These are phyloP conservation scores for Solea solea DNA, from an alignment of 2,113 vertebrate species.

Conservation along the genomic window DNA sequence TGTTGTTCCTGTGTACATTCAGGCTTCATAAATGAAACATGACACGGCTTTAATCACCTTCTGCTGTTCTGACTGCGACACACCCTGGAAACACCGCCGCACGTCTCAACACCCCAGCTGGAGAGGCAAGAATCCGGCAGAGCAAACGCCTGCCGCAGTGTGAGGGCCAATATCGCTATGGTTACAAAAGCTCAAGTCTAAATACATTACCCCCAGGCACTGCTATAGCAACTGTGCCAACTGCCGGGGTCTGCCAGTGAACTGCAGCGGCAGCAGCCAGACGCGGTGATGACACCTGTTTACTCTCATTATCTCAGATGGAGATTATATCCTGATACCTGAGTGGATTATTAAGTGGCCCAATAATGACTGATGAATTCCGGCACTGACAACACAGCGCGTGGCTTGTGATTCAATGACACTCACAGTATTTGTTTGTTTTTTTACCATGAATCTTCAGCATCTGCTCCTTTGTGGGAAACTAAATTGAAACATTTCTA, in stretches of 20 bases:
- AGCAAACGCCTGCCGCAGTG: constrained; percentile 48
- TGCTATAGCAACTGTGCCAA: constrained; percentile 74
- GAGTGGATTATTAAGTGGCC: constrained; percentile 35
- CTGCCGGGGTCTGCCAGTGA: constrained; percentile 54
- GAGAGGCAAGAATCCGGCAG: constrained; percentile 32
- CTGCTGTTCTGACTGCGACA: neutral
- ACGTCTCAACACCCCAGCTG: constrained; percentile 34
- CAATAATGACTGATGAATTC: neutral
- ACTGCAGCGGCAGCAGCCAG: constrained; percentile 37
- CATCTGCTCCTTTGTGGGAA: too few species aligned
- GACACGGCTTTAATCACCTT: neutral
- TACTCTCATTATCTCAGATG: constrained; percentile 28
- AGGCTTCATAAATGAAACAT: constrained; percentile 2
- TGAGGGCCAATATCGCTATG: constrained; percentile 69
- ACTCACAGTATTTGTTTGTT: too few species aligned
- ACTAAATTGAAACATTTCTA: too few species aligned
- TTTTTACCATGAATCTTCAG: too few species aligned
- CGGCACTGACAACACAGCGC: neutral
- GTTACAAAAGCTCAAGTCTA: constrained; percentile 63
- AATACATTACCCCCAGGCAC: constrained; percentile 61
- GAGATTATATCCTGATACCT: constrained; percentile 29
- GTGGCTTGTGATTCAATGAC: too few species aligned
- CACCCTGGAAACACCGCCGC: constrained; percentile 2
- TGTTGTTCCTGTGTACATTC: constrained; percentile 3
- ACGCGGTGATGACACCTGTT: constrained; percentile 50